Evolutionary conservation across 2,797 vertebrate genomes (phyloP), one percentile per base, ranked within the genome.

Genomic region (Gymnocypris eckloni): DNA sequence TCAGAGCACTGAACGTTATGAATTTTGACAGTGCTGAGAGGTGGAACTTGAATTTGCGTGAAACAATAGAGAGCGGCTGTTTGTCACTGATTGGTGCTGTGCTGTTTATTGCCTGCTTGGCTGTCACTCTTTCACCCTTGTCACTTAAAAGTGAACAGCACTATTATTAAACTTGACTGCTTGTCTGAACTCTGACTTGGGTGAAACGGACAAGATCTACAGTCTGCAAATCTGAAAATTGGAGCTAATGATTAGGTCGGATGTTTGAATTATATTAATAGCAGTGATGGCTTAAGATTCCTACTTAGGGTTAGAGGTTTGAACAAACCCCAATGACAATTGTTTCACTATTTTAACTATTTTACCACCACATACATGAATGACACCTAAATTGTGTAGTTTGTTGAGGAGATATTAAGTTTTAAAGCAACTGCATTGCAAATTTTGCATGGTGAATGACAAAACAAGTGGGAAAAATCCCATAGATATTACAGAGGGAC

Each of bases 41-140:
- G 85, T 75, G 83, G 81, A 78, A 72, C n/a, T 67, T 41, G 28
- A 89, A 81, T 72, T 79, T 79, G 56, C 59, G 15, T 4, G 20
- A 78, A 87, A 90, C 84, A 89, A 90, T 85, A 79, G 84, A 64
- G 69, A 54, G 54, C 37, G 64, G 75, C 79, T 43, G 67, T 78
- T 84, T 73, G 78, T 66, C n/a, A 15, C 43, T 81, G 87, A 88
- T 85, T 89, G 82, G 59, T 84, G 72, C 64, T 33, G 66, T 1
- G 5, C 52, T 73, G 82, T 86, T 88, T 88, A 54, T 88, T 84
- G 54, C 66, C 76, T 69, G 25, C 52, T 39, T 10, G 79, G 59
- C 81, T 82, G 72, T 79, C 70, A 59, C 41, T 81, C 77, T 84
- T 70, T 84, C 79, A 71, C 59, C 78, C 73, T 72, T 79, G 81